Percentiles rank a stretch among this genome's conserved stretches.
Evolutionary conservation across 2,113 vertebrate species (phyloP).

Genomic region (Erythrocercus mccallii): DNA sequence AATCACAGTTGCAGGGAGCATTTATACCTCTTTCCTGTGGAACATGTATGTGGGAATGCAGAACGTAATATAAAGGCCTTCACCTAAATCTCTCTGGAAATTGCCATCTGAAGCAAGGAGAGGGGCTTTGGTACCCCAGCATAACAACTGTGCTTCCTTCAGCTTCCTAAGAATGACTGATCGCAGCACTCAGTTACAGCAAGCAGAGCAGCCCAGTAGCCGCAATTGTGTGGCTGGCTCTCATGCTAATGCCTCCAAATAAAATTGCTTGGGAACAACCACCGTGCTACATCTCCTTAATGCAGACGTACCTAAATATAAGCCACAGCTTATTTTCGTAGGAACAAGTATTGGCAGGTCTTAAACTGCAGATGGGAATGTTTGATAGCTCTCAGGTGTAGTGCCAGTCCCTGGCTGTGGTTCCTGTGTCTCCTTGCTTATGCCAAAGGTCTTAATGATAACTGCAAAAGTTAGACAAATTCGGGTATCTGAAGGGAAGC

Average conservation of each 20-base stretch:
- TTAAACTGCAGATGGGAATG: background rate
- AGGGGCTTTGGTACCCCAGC: background rate
- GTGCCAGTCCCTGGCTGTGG: background rate
- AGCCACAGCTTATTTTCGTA: background rate
- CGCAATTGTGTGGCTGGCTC: background rate
- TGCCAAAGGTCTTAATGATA: background rate
- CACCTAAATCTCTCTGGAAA: background rate
- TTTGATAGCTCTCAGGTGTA: background rate
- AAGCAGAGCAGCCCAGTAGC: background rate
- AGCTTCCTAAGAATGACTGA: background rate
- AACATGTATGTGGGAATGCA: background rate
- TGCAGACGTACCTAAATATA: conserved; percentile 18
- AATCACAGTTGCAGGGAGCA: background rate
- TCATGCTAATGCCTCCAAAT: background rate
- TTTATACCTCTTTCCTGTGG: background rate
- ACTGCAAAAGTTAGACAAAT: background rate
- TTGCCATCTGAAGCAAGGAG: background rate
- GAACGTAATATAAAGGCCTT: background rate
- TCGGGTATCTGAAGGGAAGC: background rate
- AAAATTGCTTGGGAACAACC: background rate
- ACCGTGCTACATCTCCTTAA: background rate
- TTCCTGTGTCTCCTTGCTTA: background rate
- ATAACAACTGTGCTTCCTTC: background rate
- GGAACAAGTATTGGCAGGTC: conserved; percentile 6
- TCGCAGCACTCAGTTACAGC: background rate